A percentile compares a stretch with the other conserved stretches of the same genome.
Conservation (phyloP, 2,113 vertebrate species). For the Carassius gibelio region DNA sequence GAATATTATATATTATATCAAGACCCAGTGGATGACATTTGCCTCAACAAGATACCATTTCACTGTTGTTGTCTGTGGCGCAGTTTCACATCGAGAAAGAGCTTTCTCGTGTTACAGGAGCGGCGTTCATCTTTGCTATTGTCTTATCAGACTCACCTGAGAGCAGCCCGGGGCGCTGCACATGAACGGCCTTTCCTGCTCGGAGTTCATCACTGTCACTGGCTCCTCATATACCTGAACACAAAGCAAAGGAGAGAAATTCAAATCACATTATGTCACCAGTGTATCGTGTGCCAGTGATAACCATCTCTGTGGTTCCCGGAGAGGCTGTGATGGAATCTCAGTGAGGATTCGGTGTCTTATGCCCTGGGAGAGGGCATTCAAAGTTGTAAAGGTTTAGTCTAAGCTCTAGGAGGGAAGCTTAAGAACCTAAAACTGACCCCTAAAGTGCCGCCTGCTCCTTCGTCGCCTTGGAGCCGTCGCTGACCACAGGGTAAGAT, state of each 20-base stretch:
- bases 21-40: slow-evolving; percentile 35
- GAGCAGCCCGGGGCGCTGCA: slow-evolving; percentile 98
- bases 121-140: slow-evolving; percentile 43
- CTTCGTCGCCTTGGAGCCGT: slow-evolving; percentile 33
- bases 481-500: slow-evolving; percentile 43
- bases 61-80: slow-evolving; percentile 51
- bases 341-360: slow-evolving; percentile 42
- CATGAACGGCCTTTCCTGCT: slow-evolving; percentile 98
- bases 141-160: slow-evolving; percentile 86
- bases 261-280: slow-evolving; percentile 47
- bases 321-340: slow-evolving; percentile 7
- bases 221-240: slow-evolving; percentile 94
- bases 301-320: slow-evolving; percentile 27
- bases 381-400: slow-evolving; percentile 23
- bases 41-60: slow-evolving; percentile 47
- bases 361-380: slow-evolving; percentile 22
- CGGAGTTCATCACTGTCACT: slow-evolving; percentile 98
- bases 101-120: slow-evolving; percentile 47
- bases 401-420: slow-evolving; percentile 8
- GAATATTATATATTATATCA: neutral
- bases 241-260: slow-evolving; percentile 54
- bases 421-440: slow-evolving; percentile 13
- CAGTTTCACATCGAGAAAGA: slow-evolving; percentile 42
- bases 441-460: slow-evolving; percentile 41
- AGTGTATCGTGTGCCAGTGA: slow-evolving; percentile 15